phyloP scores from a whole-genome alignment of 2,888 invertebrate genomes.

The Gasteruption jaculator region DNA sequence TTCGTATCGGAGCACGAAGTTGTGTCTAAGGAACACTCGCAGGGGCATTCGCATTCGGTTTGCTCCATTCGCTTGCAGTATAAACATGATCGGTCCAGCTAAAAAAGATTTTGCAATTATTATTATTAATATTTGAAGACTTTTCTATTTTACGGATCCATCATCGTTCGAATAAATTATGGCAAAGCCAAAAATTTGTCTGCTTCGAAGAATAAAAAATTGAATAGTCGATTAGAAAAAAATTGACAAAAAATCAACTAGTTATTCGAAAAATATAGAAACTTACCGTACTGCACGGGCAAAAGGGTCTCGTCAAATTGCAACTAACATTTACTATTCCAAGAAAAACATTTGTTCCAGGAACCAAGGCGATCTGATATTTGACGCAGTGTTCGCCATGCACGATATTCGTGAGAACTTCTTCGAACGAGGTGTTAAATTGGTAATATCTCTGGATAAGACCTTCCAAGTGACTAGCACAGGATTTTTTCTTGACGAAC shows the following conservation, averaged over 20 bases:
- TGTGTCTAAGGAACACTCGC: slow-evolving; percentile 71
- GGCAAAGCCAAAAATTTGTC: too few species aligned
- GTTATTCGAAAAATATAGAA: slow-evolving; percentile 8
- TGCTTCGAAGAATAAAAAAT: background rate
- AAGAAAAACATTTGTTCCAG: slow-evolving; percentile 83
- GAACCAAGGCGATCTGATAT: slow-evolving; percentile 77
- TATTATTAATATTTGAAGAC: background rate
- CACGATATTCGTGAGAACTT: slow-evolving; percentile 75
- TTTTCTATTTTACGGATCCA: too few species aligned
- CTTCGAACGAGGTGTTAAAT: slow-evolving; percentile 75
- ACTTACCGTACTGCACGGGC: slow-evolving; percentile 82
- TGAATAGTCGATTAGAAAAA: slow-evolving; percentile 3
- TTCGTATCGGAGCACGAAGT: slow-evolving; percentile 50
- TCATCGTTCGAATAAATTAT: too few species aligned
- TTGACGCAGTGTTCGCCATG: slow-evolving; percentile 85
- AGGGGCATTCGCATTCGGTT: slow-evolving; percentile 91
- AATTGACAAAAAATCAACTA: background rate
- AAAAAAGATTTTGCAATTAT: slow-evolving; percentile 15
- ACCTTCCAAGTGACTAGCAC: slow-evolving; percentile 79
- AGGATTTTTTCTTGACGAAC: slow-evolving; percentile 78
- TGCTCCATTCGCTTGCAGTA: slow-evolving; percentile 94
- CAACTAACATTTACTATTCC: slow-evolving; percentile 86
- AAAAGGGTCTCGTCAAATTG: slow-evolving; percentile 76
- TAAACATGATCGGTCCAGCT: slow-evolving; percentile 77
- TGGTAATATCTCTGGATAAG: slow-evolving; percentile 78